Conservation (phyloP, 2,888 invertebrate genomes). For the Parthenolecanium corni region DNA sequence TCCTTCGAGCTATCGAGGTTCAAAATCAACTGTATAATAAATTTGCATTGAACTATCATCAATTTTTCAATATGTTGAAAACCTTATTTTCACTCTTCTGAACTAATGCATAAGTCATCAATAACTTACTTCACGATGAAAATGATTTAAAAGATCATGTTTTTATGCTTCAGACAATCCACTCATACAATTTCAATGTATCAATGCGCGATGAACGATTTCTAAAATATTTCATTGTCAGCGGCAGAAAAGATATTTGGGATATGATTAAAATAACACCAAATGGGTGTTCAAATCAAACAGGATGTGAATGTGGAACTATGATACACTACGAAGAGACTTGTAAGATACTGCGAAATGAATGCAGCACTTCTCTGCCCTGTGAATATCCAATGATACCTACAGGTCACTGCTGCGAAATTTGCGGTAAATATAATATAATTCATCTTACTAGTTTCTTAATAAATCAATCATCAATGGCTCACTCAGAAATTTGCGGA, state of each 20-base stretch:
- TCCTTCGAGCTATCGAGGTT: too few species aligned
- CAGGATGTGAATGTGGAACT: slow-evolving; percentile 32
- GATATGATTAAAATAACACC: slow-evolving; percentile 23
- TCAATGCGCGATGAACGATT: not conserved
- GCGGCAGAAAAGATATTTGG: not conserved
- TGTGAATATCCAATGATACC: slow-evolving; percentile 33
- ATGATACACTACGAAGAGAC: slow-evolving; percentile 29
- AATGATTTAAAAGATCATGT: too few species aligned
- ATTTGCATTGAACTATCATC: too few species aligned
- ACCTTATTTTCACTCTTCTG: too few species aligned
- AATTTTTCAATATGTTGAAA: too few species aligned
- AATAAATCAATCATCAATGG: too few species aligned
- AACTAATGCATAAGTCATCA: too few species aligned
- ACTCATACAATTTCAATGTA: not conserved
- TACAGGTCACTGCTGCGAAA: slow-evolving; percentile 33
- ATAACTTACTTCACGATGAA: too few species aligned
- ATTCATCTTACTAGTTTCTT: too few species aligned
- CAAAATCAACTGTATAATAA: too few species aligned
- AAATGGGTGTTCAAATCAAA: slow-evolving; percentile 25
- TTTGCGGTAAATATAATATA: slow-evolving; percentile 31
- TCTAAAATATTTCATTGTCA: not conserved
- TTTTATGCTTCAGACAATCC: not conserved
- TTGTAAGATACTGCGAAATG: slow-evolving; percentile 28
- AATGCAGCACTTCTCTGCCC: slow-evolving; percentile 26
- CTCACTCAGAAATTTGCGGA: too few species aligned